Evolutionary conservation across 2,113 vertebrate species (phyloP).

Genomic region (Pomatostomus ruficeps): DNA sequence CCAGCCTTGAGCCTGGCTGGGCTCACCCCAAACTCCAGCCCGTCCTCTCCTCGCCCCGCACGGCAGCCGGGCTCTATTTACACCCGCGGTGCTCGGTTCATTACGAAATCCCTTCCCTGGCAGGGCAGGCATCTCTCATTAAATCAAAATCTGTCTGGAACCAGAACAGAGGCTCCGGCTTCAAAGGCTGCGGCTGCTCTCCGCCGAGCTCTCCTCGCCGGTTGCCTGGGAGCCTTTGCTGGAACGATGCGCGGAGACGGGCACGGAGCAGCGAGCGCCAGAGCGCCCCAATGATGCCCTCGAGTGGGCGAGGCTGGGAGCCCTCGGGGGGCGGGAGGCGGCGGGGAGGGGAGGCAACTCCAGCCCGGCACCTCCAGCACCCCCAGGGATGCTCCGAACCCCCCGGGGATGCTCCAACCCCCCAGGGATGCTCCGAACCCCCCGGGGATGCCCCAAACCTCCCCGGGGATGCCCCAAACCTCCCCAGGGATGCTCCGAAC

Average conservation of each 20-base stretch:
- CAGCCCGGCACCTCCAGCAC: not conserved
- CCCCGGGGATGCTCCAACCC: not conserved
- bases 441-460: too few species aligned
- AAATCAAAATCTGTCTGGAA: slow-evolving; percentile 36
- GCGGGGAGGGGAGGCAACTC: not conserved
- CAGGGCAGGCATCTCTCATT: not conserved
- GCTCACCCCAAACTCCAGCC: not conserved
- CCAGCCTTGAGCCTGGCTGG: not conserved
- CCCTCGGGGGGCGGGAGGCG: fast-evolving
- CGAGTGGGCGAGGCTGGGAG: not conserved
- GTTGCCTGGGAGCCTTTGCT: not conserved
- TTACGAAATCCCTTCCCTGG: not conserved
- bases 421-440: not conserved
- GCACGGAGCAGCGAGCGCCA: not conserved
- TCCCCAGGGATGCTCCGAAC: too few species aligned
- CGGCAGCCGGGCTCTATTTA: not conserved
- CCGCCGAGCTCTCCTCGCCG: not conserved
- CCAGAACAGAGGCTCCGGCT: not conserved
- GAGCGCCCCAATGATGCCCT: not conserved
- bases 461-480: not conserved
- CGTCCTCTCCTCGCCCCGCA: fast-evolving
- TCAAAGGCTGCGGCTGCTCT: slow-evolving; percentile 12
- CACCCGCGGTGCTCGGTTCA: not conserved
- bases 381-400: not conserved
- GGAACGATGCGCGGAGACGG: not conserved